Base-by-base conservation (phyloP, 2,888 invertebrate species). In the Camponotus fellah region DNA sequence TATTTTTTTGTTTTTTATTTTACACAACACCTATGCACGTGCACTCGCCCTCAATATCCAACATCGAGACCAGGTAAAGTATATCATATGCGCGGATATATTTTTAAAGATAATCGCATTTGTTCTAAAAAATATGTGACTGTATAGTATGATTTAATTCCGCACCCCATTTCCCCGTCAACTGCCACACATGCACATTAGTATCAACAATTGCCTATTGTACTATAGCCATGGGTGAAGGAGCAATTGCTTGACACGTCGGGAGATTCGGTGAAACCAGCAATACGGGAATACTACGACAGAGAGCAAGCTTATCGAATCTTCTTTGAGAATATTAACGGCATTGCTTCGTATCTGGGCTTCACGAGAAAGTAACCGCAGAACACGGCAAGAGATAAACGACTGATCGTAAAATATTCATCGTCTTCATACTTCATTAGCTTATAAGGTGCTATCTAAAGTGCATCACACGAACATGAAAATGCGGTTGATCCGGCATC, bases 241-340 rank as follows among this genome's bases (percentile, higher is more conserved):
- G 90, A 91, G 85, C 87, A 86, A 86, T 89, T 89, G 87, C 91
- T 90, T 86, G 90, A 89, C 46, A 74, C 66, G 79, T 83, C 87
- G 77, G 77, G 85, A 77, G 82, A 71, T 43, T 85, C 85, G 82
- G 69, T 69, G 74, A 85, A 84, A 79, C 89, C 91, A 87, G 86
- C 83, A 83, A 85, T 85, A 84, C 88, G 56, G 86, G 87, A 86
- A 85, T 65, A 85, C 86, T 87, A 90, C 87, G 74, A 87, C 83
- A 87, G 83, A 66, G 66, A 89, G 68, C 87, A 89, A 85, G 89
- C 87, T 80, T 91, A 88, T 74, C 89, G 87, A 86, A 87, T 92
- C 88, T 92, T 92, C 89, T 88, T 87, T 88, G 90, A 92, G 85
- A 92, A 89, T 87, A 85, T 92, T 88, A 89, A 90, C 81, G 92